A percentile compares a stretch with the other conserved stretches of the same genome.
phyloP scores from a whole-genome alignment of 64 coral and sea anemone genomes.

The Astreopora myriophthalma region DNA sequence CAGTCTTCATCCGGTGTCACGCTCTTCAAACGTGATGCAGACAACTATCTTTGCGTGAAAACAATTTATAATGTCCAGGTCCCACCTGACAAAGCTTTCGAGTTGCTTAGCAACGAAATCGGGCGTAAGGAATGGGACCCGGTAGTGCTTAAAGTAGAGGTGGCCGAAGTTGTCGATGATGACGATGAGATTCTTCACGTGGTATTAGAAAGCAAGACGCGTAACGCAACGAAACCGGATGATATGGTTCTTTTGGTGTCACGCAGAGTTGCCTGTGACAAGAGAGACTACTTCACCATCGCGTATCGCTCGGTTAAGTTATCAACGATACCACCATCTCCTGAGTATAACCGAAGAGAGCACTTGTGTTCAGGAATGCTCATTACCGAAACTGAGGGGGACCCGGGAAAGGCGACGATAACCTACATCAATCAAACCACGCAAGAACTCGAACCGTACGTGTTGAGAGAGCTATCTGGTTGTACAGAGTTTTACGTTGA shows the following conservation, averaged over 20 bases:
- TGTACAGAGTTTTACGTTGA: constrained; percentile 49
- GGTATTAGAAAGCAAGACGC: constrained; percentile 24
- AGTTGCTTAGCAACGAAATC: constrained; percentile 55
- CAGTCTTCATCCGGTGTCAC: constrained; percentile 12
- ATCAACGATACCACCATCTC: constrained; percentile 29
- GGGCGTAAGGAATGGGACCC: constrained; percentile 73
- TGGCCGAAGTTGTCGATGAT: constrained; percentile 54
- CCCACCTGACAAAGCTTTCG: constrained; percentile 29
- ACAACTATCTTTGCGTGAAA: constrained; percentile 68
- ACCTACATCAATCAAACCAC: constrained; percentile 87
- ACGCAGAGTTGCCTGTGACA: constrained; percentile 45
- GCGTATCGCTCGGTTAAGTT: constrained; percentile 75
- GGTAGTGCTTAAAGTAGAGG: constrained; percentile 32
- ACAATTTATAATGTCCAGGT: not conserved
- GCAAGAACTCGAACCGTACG: constrained; percentile 48
- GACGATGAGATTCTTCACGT: constrained; percentile 72
- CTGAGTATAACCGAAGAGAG: constrained; percentile 68
- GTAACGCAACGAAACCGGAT: constrained; percentile 51
- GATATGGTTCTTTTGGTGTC: constrained; percentile 76
- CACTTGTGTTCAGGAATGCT: constrained; percentile 72
- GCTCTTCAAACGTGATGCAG: constrained; percentile 54
- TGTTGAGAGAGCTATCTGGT: constrained; percentile 64
- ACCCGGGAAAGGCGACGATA: constrained; percentile 13
- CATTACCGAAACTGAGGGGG: constrained; percentile 36
- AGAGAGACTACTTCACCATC: constrained; percentile 66